phyloP scores from a whole-genome alignment of 2,888 invertebrate species.

The Orthosia gracilis region DNA sequence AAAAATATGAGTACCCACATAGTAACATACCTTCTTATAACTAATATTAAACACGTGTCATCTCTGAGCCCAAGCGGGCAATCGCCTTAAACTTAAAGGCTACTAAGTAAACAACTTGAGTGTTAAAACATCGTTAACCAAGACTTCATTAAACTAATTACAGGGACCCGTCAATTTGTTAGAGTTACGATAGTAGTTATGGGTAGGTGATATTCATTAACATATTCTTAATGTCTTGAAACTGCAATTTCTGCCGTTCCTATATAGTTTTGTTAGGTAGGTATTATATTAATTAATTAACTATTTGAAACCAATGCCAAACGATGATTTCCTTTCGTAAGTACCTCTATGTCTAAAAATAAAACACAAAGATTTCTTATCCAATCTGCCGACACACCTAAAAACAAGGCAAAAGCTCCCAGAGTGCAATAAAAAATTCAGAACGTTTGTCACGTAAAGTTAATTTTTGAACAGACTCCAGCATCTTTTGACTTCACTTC shows the following conservation, averaged over 20 bases:
- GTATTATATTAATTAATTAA: neutral
- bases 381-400: slow-evolving; percentile 24
- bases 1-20: no score
- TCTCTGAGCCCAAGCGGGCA: neutral
- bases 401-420: slow-evolving; percentile 35
- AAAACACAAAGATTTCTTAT: slow-evolving; percentile 33
- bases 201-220: slow-evolving; percentile 19
- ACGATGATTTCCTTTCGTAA: neutral
- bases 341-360: neutral
- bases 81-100: slow-evolving; percentile 20
- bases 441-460: slow-evolving; percentile 51
- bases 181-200: slow-evolving; percentile 40
- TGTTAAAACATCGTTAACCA: slow-evolving; percentile 40
- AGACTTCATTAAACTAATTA: slow-evolving; percentile 56
- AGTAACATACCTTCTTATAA: neutral
- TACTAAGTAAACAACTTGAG: slow-evolving; percentile 39
- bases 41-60: neutral
- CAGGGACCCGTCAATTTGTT: slow-evolving; percentile 49
- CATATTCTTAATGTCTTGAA: slow-evolving; percentile 16
- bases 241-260: neutral
- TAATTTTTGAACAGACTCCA: slow-evolving; percentile 51
- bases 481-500: slow-evolving; percentile 39
- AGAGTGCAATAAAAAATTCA: slow-evolving; percentile 55
- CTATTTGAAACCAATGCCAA: neutral
- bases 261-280: neutral